Evolutionary conservation across 2,888 invertebrate genomes (phyloP).

Genomic region (Heliconius charithonia): DNA sequence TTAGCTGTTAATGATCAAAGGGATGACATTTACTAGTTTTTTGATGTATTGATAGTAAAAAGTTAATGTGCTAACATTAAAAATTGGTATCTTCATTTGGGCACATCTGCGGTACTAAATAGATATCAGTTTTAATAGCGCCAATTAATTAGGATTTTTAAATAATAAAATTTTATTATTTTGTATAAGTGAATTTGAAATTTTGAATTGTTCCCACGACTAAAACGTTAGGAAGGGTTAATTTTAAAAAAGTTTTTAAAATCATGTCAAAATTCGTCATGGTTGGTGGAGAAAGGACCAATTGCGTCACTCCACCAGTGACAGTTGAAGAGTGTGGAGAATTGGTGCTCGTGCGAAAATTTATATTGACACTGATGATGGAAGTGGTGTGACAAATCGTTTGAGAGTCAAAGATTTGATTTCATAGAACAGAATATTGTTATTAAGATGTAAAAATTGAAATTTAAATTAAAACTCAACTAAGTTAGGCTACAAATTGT

Average conservation of each 20-base stretch:
- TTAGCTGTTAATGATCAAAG: conserved; percentile 59
- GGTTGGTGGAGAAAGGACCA: conserved; percentile 65
- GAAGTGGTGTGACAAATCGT: conserved; percentile 56
- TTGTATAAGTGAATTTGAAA: neutral
- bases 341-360: conserved; percentile 76
- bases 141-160: conserved; percentile 47
- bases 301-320: conserved; percentile 74
- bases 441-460: neutral
- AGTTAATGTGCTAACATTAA: conserved; percentile 62
- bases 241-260: conserved; percentile 75
- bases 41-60: conserved; percentile 75
- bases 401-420: conserved; percentile 39
- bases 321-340: conserved; percentile 75
- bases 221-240: conserved; percentile 67
- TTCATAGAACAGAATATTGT: neutral
- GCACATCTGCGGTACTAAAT: conserved; percentile 68
- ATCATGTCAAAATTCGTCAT: conserved; percentile 71
- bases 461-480: neutral
- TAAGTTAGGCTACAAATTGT: neutral
- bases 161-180: conserved; percentile 36
- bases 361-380: conserved; percentile 52
- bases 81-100: conserved; percentile 61
- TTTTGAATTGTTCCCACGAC: conserved; percentile 63
- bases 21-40: conserved; percentile 75
- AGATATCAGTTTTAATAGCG: conserved; percentile 49